Evolutionary conservation across 1,140 invertebrate genomes (phyloP), one percentile per base, ranked within the genome.

Genomic region (Babylonia areolata): DNA sequence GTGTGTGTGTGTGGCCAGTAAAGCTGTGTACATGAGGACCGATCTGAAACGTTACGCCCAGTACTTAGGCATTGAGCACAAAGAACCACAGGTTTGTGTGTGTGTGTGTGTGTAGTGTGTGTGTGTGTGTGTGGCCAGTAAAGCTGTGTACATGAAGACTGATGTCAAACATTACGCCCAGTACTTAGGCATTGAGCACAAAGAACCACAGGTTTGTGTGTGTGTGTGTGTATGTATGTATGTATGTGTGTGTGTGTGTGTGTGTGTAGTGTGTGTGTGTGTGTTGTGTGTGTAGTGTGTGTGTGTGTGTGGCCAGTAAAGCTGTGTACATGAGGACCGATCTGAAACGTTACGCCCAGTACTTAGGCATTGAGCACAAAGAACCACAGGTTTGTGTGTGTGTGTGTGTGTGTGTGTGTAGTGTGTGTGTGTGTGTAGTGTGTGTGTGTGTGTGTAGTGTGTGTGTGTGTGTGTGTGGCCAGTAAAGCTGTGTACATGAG

Each of bases 221-320:
- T 73, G 31, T 37, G 31, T 73, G 71, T 73, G 71, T 35, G 20
- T 35, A 17, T 73, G 71, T 35, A 31, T 35, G 71, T 73, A 33
- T 73, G 71, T 73, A 12, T 73, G 71, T 73, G 6, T 73, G 0
- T 73, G 71, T 73, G 71, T 73, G 71, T 73, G 31, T 73, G 71
- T 73, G 71, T 73, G 2, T 73, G 71, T 35, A 46, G 71, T 73
- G 71, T 73, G 71, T 73, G 71, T 73, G 17, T 73, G 33, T 73
- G 71, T 73, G 5, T 46, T 46, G 33, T 73, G 33, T 73, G 5
- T 73, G 71, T 31, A 31, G 28, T 73, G 71, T 73, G n/a, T 31
- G 71, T 73, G 9, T 33, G 9, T 73, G 31, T 73, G n/a, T 73
- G 31, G n/a, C n/a, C n/a, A 35, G n/a, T 73, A n/a, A n/a, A n/a